phyloP scores from a whole-genome alignment of 92 coral and sea anemone species.

The Chrysogorgia sp. region DNA sequence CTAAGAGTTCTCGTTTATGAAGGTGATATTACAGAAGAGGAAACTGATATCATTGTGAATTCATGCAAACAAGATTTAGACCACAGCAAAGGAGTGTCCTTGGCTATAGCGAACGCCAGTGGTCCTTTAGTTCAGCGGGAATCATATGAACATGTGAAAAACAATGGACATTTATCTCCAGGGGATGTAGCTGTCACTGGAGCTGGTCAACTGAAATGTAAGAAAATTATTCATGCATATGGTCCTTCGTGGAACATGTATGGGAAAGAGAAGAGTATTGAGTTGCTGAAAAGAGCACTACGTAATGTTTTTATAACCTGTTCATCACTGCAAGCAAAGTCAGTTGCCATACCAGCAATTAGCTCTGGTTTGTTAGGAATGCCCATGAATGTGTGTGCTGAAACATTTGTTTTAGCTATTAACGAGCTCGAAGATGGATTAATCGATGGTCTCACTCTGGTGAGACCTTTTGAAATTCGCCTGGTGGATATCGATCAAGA shows the following conservation, averaged over 20 bases:
- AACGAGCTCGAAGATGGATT: conserved; percentile 17
- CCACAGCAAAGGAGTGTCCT: conserved; percentile 90
- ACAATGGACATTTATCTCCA: conserved; percentile 62
- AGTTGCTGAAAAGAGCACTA: conserved; percentile 42
- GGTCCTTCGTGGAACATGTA: conserved; percentile 58
- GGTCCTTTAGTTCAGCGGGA: conserved; percentile 64
- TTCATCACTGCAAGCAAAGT: conserved; percentile 26
- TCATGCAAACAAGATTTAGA: conserved; percentile 84
- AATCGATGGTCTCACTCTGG: neutral
- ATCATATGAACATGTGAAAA: conserved; percentile 55
- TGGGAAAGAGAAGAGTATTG: conserved; percentile 15
- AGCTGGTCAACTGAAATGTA: conserved; percentile 66
- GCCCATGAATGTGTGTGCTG: conserved; percentile 80
- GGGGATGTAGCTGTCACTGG: conserved; percentile 66
- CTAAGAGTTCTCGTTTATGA: conserved; percentile 18
- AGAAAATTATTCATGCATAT: conserved; percentile 67
- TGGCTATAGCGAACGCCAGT: conserved; percentile 64
- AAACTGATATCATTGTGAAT: conserved; percentile 85
- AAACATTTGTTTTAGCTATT: conserved; percentile 64
- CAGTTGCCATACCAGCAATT: conserved; percentile 86
- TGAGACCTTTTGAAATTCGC: conserved; percentile 21
- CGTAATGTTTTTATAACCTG: conserved; percentile 43
- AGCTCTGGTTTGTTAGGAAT: conserved; percentile 94
- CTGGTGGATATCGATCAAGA: conserved; percentile 29
- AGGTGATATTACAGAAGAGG: conserved; percentile 77